Evolutionary conservation across 2,888 invertebrate species (phyloP).

Genomic region (Linnaemya tessellans): DNA sequence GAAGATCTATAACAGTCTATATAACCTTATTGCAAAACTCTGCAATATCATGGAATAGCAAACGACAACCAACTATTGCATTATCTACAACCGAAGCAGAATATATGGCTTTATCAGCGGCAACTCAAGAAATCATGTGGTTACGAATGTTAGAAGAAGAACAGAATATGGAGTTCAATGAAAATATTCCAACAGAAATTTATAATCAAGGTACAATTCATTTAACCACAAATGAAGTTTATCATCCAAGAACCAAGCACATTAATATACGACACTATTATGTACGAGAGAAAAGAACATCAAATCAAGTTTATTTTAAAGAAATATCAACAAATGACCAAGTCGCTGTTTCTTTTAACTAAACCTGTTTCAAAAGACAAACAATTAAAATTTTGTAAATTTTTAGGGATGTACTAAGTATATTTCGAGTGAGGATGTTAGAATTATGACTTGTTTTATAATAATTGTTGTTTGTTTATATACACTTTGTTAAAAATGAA

Average conservation of each 20-base stretch:
- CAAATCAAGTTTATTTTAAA: constrained; percentile 4
- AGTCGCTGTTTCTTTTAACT: constrained; percentile 45
- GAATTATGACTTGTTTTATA: neutral
- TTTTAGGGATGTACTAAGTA: constrained; percentile 33
- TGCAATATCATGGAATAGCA: neutral
- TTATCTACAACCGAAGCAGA: too few species aligned
- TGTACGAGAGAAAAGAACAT: constrained; percentile 15
- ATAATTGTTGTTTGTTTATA: too few species aligned
- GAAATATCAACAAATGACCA: constrained; percentile 15
- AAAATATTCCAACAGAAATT: constrained; percentile 9
- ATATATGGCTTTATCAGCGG: too few species aligned
- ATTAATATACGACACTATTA: constrained; percentile 46
- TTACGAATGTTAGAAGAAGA: constrained; percentile 11
- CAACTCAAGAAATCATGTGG: constrained; percentile 26
- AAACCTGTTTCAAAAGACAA: constrained; percentile 19
- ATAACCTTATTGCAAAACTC: neutral
- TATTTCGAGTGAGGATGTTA: constrained; percentile 46
- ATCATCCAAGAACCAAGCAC: constrained; percentile 36
- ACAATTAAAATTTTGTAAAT: constrained; percentile 19
- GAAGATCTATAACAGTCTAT: constrained; percentile 10
- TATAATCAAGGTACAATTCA: constrained; percentile 54
- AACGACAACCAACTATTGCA: too few species aligned
- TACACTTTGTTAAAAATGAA: too few species aligned
- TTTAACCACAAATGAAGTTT: constrained; percentile 32
- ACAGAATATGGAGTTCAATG: neutral